These are phyloP conservation scores for Scaptomyza reducta DNA, from an alignment of 2,888 invertebrate species.

Conservation along the genomic window DNA sequence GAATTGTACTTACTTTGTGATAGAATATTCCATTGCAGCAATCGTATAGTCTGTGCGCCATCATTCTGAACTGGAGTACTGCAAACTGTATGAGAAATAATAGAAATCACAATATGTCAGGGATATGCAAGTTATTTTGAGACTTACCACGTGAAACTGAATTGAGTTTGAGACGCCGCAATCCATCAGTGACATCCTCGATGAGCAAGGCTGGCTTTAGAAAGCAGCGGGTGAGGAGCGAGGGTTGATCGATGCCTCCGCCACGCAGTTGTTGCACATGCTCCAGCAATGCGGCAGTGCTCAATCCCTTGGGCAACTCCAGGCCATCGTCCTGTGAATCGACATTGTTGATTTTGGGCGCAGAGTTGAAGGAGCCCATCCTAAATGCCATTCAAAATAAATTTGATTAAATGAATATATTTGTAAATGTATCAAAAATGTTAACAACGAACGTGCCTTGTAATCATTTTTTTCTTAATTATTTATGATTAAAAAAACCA, in stretches of 20 bases:
- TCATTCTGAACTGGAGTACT: constrained; percentile 84
- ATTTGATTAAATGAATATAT: background rate
- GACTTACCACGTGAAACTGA: constrained; percentile 84
- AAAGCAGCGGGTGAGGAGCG: constrained; percentile 84
- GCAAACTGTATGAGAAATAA: constrained; percentile 82
- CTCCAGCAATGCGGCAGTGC: constrained; percentile 85
- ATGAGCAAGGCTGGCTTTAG: constrained; percentile 70
- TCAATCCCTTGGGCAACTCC: constrained; percentile 84
- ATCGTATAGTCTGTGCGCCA: constrained; percentile 84
- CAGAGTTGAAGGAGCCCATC: constrained; percentile 90
- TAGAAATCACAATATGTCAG: background rate
- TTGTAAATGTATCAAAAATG: background rate
- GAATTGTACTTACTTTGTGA: constrained; percentile 87
- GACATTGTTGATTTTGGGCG: constrained; percentile 87
- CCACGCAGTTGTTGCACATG: constrained; percentile 85
- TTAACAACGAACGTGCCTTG: background rate
- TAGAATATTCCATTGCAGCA: constrained; percentile 90
- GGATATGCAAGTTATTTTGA: background rate
- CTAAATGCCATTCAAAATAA: constrained; percentile 83
- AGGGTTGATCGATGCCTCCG: constrained; percentile 83
- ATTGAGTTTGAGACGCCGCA: constrained; percentile 84
- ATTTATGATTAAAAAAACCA: background rate
- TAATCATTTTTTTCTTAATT: background rate
- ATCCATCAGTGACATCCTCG: constrained; percentile 82
- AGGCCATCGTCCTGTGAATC: constrained; percentile 87